Conservation (phyloP, 2,797 vertebrate species). For the Zenarchopterus dispar region DNA sequence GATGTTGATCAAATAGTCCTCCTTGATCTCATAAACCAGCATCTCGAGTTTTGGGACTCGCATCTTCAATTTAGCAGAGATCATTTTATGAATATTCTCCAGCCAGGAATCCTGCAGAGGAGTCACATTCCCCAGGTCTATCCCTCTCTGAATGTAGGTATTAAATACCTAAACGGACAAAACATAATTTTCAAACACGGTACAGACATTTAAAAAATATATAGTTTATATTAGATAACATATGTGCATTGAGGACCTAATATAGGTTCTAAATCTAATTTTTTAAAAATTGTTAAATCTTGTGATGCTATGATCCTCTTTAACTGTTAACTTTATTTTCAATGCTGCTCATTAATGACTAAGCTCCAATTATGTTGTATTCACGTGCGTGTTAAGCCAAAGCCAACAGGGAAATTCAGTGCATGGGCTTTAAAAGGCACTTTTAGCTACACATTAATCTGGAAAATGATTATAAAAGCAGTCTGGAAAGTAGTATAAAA, state of each 20-base stretch:
- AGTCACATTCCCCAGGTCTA: slow-evolving; percentile 82
- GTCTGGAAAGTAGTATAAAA: too few relatives aligned
- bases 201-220: slow-evolving; percentile 2
- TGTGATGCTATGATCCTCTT: too few relatives aligned
- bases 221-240: not conserved
- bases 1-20: slow-evolving; percentile 86
- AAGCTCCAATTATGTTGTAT: too few relatives aligned
- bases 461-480: too few relatives aligned
- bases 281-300: too few relatives aligned
- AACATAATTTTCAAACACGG: not conserved
- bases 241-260: not conserved
- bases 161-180: slow-evolving; percentile 80
- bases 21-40: slow-evolving; percentile 86
- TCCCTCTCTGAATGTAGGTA: slow-evolving; percentile 85
- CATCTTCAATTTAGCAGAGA: slow-evolving; percentile 81
- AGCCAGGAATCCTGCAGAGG: slow-evolving; percentile 87
- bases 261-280: too few relatives aligned
- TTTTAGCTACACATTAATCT: too few relatives aligned
- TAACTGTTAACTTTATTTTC: too few relatives aligned
- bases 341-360: too few relatives aligned
- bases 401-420: too few relatives aligned
- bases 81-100: slow-evolving; percentile 76
- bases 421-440: too few relatives aligned
- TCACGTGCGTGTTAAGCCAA: too few relatives aligned
- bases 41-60: slow-evolving; percentile 55